Base-by-base conservation (phyloP, 2,797 vertebrate genomes). In the Smutsia gigantea region DNA sequence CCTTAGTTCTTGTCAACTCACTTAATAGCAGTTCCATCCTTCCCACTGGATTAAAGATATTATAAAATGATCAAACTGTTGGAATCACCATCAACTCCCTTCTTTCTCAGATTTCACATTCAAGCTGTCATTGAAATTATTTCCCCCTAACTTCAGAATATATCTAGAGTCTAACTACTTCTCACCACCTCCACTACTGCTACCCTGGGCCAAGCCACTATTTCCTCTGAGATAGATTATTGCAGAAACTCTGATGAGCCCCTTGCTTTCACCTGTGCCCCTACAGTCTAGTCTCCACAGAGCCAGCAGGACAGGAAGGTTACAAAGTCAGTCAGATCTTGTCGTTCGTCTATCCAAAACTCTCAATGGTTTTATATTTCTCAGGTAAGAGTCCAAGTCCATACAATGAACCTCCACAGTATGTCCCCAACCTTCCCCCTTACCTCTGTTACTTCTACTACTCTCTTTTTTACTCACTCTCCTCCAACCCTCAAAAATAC, bases 101-200 rank as follows among this genome's bases (percentile, higher is more conserved):
- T 18, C 49, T 75, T 86, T 63, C 19, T 92, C 53, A 29, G 15
- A 89, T 64, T 83, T 96, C 63, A 78, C 34, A 69, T 51, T 74
- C 23, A 61, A 8, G 55, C 9, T 74, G 5, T 64, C 63, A 71
- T 21, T 29, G 39, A 69, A 55, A 68, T 3, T 42, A 4, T 42
- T 46, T n/a, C 21, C 3, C 34, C 46, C 69, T 66, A 49, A 23
- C 17, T 91, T 93, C 37, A 85, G 21, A 53, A 29, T 51, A 11
- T 34, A 59, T 39, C 27, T 27, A 74, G 13, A 81, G 11, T 72
- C 71, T 5, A 34, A 7, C 15, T 21, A 42, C 21, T 64, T 82
- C 61, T 81, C 31, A 49, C 23, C 7, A 34, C 34, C 18, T 34
- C 46, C 34, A 34, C 6, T 79, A 39, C 29, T 87, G 21, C 42